phyloP scores from a whole-genome alignment of 2,113 vertebrate species.

The Thunnus maccoyii region DNA sequence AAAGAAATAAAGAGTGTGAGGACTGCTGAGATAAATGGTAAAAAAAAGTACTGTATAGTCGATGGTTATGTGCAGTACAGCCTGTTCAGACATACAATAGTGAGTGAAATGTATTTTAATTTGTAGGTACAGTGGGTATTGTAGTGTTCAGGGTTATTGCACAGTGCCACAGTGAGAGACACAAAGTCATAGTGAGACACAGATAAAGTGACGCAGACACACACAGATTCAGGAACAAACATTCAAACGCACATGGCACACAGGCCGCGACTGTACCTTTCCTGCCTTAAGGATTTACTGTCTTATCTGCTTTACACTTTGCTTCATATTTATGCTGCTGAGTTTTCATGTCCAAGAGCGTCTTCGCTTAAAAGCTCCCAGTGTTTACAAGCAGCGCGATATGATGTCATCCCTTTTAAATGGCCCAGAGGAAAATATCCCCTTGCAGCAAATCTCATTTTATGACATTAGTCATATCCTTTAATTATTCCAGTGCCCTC shows the following conservation, averaged over 20 bases:
- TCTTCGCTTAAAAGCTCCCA: constrained; percentile 42
- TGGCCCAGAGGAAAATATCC: constrained; percentile 59
- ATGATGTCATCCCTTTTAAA: constrained; percentile 65
- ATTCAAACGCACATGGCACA: background rate
- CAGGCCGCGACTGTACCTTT: constrained; percentile 23
- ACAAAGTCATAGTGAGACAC: background rate
- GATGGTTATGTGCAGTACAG: too few species aligned
- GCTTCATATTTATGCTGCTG: constrained; percentile 30
- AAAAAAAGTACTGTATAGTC: too few species aligned
- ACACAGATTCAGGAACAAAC: constrained; percentile 1
- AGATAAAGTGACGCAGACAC: constrained; percentile 9
- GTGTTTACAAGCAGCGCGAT: constrained; percentile 43
- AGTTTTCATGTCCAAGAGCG: constrained; percentile 36
- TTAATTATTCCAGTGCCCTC: constrained; percentile 72
- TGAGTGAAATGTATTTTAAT: too few species aligned
- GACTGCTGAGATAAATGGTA: too few species aligned
- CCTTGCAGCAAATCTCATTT: constrained; percentile 62
- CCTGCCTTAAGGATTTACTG: constrained; percentile 19
- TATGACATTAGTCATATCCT: constrained; percentile 72
- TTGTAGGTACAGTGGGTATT: too few species aligned
- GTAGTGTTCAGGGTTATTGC: too few species aligned
- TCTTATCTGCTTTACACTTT: constrained; percentile 46
- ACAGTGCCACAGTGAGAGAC: background rate
- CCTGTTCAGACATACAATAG: too few species aligned
- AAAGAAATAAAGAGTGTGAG: too few species aligned